A percentile compares a stretch with the other conserved stretches of the same genome.
Evolutionary conservation across 2,113 vertebrate genomes (phyloP).

Genomic region (Bubo blakistoni): DNA sequence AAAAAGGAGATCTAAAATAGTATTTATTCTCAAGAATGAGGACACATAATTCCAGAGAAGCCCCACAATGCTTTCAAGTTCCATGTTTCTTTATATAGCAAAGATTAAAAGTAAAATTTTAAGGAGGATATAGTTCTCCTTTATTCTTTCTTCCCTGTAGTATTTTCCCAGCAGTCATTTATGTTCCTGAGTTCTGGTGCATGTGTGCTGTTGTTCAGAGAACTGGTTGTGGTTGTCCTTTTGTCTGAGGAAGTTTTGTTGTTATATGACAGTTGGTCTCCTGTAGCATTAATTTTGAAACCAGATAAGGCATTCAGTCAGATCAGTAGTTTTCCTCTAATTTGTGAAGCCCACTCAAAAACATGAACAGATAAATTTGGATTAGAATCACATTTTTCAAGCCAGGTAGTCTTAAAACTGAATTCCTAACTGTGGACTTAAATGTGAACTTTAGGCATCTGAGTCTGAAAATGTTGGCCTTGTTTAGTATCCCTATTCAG

Average conservation of each 20-base stretch:
- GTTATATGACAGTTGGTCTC: not conserved
- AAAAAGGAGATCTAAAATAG: conserved; percentile 41
- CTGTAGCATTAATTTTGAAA: not conserved
- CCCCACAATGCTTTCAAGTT: conserved; percentile 26
- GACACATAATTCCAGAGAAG: not conserved
- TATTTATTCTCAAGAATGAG: conserved; percentile 22
- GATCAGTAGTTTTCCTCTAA: not conserved
- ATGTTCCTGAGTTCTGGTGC: not conserved
- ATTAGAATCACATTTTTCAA: not conserved
- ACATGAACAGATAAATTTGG: not conserved
- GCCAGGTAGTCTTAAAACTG: not conserved
- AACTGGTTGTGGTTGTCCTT: not conserved
- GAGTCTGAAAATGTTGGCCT: not conserved
- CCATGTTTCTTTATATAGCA: conserved; percentile 22
- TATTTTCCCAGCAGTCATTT: not conserved
- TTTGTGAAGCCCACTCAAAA: not conserved
- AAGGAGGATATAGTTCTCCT: not conserved
- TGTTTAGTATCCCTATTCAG: conserved; percentile 8
- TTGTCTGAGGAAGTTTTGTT: not conserved
- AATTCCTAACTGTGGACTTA: not conserved
- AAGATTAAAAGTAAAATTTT: conserved; percentile 24
- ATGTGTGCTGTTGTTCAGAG: not conserved
- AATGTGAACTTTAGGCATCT: not conserved
- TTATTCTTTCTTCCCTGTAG: not conserved
- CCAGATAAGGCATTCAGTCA: not conserved